phyloP scores from a whole-genome alignment of 1,140 invertebrate species.

The Lordiphosa clarofinis region DNA sequence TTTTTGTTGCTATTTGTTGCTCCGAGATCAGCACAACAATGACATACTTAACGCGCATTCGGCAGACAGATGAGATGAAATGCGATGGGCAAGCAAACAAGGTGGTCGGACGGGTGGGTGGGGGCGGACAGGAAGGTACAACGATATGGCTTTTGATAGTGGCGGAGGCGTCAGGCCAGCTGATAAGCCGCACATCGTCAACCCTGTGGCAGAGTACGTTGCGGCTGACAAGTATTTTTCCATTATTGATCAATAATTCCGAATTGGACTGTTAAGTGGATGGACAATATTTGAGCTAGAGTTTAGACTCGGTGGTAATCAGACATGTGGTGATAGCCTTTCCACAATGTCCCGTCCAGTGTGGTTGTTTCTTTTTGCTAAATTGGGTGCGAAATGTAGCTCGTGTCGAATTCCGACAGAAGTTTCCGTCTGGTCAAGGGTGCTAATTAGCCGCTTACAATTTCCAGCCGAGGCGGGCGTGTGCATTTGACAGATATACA shows the following conservation, averaged over 20 bases:
- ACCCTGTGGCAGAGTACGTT: background rate
- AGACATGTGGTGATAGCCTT: constrained; percentile 25
- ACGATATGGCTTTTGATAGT: constrained; percentile 21
- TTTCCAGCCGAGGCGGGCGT: constrained; percentile 7
- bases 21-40: constrained; percentile 58
- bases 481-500: constrained; percentile 23
- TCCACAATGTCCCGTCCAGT: background rate
- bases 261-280: constrained; percentile 16
- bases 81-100: constrained; percentile 17
- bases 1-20: constrained; percentile 31
- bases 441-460: constrained; percentile 24
- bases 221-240: constrained; percentile 45
- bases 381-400: constrained; percentile 2
- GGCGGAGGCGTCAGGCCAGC: background rate
- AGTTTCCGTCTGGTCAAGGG: constrained; percentile 22
- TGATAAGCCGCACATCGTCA: constrained; percentile 10
- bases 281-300: constrained; percentile 37
- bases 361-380: background rate
- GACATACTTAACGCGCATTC: constrained; percentile 68
- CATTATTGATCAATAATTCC: constrained; percentile 23
- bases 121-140: constrained; percentile 29
- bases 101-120: constrained; percentile 18
- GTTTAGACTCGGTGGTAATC: constrained; percentile 12
- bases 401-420: background rate
- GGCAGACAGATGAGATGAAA: constrained; percentile 31